phyloP scores from a whole-genome alignment of 2,888 invertebrate species.

The Raillietiella orientalis region DNA sequence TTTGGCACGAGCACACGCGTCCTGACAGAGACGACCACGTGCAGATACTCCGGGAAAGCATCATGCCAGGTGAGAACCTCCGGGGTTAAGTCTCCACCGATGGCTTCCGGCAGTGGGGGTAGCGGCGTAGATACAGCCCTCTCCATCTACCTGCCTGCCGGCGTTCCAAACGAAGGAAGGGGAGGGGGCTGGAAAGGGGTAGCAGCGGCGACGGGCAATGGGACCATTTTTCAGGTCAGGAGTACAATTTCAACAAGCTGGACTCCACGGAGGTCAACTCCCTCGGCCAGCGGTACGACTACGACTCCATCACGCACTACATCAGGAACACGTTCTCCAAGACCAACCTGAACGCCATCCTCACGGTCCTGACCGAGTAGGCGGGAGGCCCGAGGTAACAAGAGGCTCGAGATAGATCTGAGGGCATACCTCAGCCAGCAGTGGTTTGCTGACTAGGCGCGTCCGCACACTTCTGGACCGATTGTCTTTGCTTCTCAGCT shows the following conservation, averaged over 20 bases:
- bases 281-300: constrained; percentile 75
- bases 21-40: constrained; percentile 89
- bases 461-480: no score
- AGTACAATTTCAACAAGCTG: constrained; percentile 95
- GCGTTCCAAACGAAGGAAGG: not conserved
- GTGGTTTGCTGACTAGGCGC: no score
- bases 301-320: constrained; percentile 97
- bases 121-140: not conserved
- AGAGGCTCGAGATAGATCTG: constrained; percentile 86
- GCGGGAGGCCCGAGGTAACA: constrained; percentile 22
- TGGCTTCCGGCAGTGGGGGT: not conserved
- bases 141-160: not conserved
- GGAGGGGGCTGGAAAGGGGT: no score
- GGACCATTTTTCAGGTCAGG: constrained; percentile 47
- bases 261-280: constrained; percentile 96
- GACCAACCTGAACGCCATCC: constrained; percentile 76
- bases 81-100: not conserved
- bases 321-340: constrained; percentile 91
- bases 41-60: constrained; percentile 81
- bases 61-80: constrained; percentile 70
- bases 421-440: constrained; percentile 64
- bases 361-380: constrained; percentile 45
- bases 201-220: no score
- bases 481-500: no score
- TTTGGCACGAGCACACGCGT: constrained; percentile 66